Conservation (phyloP, 2,113 vertebrate genomes). For the Psilopogon haemacephalus region DNA sequence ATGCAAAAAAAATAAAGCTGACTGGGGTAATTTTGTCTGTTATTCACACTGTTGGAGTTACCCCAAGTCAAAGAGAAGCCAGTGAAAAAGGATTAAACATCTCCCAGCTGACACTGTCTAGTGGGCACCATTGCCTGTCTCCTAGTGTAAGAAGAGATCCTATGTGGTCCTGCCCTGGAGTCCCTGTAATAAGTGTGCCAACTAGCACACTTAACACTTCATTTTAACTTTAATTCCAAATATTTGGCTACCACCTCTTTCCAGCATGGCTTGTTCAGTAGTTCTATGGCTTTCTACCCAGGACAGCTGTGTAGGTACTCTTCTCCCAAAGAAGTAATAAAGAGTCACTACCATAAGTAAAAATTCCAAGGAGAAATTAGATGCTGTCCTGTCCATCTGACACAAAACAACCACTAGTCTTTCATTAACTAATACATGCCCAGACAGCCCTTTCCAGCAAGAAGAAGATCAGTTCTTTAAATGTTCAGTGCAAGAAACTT, state of each 20-base stretch:
- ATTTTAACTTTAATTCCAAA: not conserved
- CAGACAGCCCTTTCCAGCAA: not conserved
- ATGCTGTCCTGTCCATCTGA: not conserved
- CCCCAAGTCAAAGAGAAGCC: not conserved
- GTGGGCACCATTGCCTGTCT: not conserved
- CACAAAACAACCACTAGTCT: not conserved
- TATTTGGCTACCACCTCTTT: not conserved
- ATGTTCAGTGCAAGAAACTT: not conserved
- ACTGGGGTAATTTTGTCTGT: not conserved
- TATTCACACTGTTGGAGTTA: not conserved
- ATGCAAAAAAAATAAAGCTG: not conserved
- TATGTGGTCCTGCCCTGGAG: not conserved
- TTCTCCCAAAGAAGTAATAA: not conserved
- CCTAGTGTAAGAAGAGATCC: not conserved
- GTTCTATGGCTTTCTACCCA: not conserved
- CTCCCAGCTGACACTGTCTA: not conserved
- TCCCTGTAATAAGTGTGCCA: not conserved
- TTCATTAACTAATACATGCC: not conserved
- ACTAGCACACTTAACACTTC: not conserved
- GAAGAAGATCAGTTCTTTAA: not conserved
- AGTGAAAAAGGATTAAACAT: not conserved
- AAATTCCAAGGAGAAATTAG: not conserved
- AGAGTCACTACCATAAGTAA: not conserved
- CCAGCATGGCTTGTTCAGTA: not conserved
- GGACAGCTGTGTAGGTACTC: not conserved